Percentiles rank a stretch among this genome's conserved stretches.
phyloP scores from a whole-genome alignment of 1,140 invertebrate genomes.

The Matsumurasca onukii region DNA sequence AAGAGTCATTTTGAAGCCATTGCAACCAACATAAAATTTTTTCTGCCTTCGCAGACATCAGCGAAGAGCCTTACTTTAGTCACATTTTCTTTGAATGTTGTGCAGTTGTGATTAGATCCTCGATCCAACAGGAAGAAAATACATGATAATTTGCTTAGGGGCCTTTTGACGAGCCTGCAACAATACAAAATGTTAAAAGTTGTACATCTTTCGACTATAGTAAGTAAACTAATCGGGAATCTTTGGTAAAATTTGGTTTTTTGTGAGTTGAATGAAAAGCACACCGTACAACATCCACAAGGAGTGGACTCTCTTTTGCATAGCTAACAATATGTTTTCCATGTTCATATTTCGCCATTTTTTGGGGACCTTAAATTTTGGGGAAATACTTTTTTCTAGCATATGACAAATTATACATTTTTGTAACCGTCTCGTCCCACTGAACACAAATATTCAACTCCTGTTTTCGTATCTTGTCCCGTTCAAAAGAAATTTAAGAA shows the following conservation, averaged over 20 bases:
- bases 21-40: slow-evolving; percentile 44
- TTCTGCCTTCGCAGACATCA: slow-evolving; percentile 44
- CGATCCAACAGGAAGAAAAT: slow-evolving; percentile 43
- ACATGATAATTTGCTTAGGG: slow-evolving; percentile 40
- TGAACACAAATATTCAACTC: too few relatives aligned
- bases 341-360: slow-evolving; percentile 2
- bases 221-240: slow-evolving; percentile 44
- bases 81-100: slow-evolving; percentile 35
- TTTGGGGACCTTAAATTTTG: too few relatives aligned
- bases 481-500: too few relatives aligned
- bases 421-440: too few relatives aligned
- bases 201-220: slow-evolving; percentile 46
- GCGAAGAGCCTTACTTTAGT: slow-evolving; percentile 40
- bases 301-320: slow-evolving; percentile 43
- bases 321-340: slow-evolving; percentile 38
- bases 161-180: slow-evolving; percentile 42
- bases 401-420: too few relatives aligned
- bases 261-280: slow-evolving; percentile 48
- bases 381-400: too few relatives aligned
- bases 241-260: slow-evolving; percentile 45
- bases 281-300: slow-evolving; percentile 37
- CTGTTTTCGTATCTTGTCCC: too few relatives aligned
- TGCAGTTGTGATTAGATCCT: slow-evolving; percentile 38
- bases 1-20: slow-evolving; percentile 40
- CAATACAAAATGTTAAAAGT: slow-evolving; percentile 47